These are phyloP conservation scores for Odocoileus hemionus DNA, from an alignment of 2,113 vertebrate species.

Conservation along the genomic window DNA sequence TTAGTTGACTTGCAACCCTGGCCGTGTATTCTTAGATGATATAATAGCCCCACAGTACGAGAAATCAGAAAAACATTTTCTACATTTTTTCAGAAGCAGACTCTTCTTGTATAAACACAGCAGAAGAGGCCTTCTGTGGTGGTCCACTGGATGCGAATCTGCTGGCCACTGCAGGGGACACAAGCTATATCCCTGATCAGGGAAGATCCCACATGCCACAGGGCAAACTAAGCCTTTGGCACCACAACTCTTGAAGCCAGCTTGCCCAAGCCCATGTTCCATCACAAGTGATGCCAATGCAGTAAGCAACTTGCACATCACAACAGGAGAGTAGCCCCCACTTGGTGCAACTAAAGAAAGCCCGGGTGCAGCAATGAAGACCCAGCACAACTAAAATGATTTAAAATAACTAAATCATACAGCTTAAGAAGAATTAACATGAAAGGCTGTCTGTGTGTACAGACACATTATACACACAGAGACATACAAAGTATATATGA, in stretches of 20 bases:
- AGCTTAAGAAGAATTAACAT: not conserved
- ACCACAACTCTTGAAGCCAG: not conserved
- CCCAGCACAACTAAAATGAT: not conserved
- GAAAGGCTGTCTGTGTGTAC: rapidly evolving
- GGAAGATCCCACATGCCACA: not conserved
- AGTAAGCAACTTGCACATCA: no score
- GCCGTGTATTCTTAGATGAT: rapidly evolving
- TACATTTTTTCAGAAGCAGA: not conserved
- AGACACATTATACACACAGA: not conserved
- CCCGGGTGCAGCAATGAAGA: no score
- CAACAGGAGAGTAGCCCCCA: no score
- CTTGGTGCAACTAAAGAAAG: no score
- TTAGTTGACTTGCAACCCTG: rapidly evolving
- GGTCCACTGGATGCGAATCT: rapidly evolving
- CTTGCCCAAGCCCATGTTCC: rapidly evolving
- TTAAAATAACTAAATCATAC: not conserved
- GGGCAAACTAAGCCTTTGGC: not conserved
- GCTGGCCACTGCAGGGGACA: rapidly evolving
- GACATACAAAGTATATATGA: no score
- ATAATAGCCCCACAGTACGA: rapidly evolving
- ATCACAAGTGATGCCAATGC: no score
- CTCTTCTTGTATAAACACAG: not conserved
- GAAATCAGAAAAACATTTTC: not conserved
- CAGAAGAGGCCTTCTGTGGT: rapidly evolving
- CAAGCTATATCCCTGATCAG: not conserved